phyloP scores from a whole-genome alignment of 1,140 invertebrate species.

The Diachasmimorpha longicaudata region DNA sequence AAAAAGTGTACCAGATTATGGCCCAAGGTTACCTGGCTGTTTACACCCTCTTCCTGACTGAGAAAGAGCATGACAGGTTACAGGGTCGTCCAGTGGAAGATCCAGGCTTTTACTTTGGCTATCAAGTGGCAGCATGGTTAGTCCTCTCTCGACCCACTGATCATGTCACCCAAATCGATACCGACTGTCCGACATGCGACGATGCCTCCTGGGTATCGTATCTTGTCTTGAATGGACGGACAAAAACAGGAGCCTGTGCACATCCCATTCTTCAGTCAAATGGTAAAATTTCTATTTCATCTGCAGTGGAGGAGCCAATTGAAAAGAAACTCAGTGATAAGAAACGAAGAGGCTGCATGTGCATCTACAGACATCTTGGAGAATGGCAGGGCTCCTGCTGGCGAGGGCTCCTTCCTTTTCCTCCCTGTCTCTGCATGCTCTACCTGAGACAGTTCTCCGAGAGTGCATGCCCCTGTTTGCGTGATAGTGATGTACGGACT shows the following conservation, averaged over 20 bases:
- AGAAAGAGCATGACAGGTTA: neutral
- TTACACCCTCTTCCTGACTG: neutral
- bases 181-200: constrained; percentile 7
- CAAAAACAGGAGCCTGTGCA: constrained; percentile 13
- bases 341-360: constrained; percentile 10
- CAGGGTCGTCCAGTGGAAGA: neutral
- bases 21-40: constrained; percentile 1
- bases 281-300: neutral
- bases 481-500: neutral
- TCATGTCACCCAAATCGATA: constrained; percentile 2
- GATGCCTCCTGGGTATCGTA: constrained; percentile 20
- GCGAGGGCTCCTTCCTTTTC: constrained; percentile 15
- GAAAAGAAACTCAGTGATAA: neutral
- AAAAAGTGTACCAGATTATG: constrained; percentile 15
- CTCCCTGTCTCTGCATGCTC: constrained; percentile 22
- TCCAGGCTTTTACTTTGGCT: constrained; percentile 18
- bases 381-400: constrained; percentile 20
- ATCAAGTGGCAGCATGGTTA: constrained; percentile 16
- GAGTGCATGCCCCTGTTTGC: constrained; percentile 14
- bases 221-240: constrained; percentile 14
- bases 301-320: neutral
- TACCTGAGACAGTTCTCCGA: neutral
- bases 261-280: constrained; percentile 12
- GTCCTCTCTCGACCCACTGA: constrained; percentile 8
- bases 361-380: constrained; percentile 16